Conservation (phyloP, 2,797 vertebrate genomes). For the Lepilemur ruficaudatus region DNA sequence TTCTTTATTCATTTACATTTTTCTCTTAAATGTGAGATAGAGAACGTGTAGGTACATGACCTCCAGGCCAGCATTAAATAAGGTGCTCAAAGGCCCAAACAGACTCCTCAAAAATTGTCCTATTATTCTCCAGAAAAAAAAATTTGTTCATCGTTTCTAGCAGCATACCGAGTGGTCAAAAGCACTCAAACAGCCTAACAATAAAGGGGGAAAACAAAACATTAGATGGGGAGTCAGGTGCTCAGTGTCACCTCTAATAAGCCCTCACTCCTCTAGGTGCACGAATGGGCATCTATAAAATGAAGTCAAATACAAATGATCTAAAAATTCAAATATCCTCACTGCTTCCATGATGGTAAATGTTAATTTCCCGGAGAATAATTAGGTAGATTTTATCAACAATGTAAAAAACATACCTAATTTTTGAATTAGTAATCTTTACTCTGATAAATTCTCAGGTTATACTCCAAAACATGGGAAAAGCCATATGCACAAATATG, state of each 20-base stretch:
- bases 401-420: not conserved
- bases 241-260: not conserved
- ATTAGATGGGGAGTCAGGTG: not conserved
- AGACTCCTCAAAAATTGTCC: not conserved
- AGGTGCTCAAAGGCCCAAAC: not conserved
- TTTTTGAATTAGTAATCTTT: not conserved
- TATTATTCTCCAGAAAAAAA: not conserved
- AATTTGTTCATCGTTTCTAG: not conserved
- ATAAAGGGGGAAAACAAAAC: not conserved
- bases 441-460: constrained; percentile 20
- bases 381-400: constrained; percentile 8
- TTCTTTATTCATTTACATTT: constrained; percentile 38
- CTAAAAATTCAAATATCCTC: constrained; percentile 10
- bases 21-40: not conserved
- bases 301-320: not conserved
- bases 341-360: not conserved
- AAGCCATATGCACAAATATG: not conserved
- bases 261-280: not conserved
- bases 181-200: not conserved
- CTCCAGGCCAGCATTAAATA: constrained; percentile 5
- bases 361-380: not conserved
- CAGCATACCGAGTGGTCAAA: not conserved
- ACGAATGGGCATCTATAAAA: not conserved
- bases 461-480: not conserved
- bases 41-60: not conserved